phyloP scores from a whole-genome alignment of 2,888 invertebrate species.

The Parnassius glacialis region DNA sequence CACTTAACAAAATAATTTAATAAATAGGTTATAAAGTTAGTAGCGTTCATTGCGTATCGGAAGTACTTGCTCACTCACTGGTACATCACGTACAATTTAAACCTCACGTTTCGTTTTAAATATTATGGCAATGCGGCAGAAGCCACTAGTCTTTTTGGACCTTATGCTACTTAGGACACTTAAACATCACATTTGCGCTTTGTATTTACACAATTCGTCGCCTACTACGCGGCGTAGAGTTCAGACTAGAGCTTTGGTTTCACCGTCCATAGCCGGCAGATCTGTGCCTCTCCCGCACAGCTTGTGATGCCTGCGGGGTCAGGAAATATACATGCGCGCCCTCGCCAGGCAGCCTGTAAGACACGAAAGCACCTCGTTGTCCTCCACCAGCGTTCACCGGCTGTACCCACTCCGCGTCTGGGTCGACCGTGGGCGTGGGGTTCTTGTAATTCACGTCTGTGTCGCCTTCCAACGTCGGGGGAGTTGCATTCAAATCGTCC shows the following conservation, averaged over 20 bases:
- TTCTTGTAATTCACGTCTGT: conserved; percentile 81
- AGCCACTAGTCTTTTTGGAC: conserved; percentile 66
- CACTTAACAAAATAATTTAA: conserved; percentile 72
- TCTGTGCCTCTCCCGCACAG: conserved; percentile 58
- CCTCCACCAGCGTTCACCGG: conserved; percentile 68
- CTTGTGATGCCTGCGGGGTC: conserved; percentile 82
- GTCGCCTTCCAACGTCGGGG: conserved; percentile 67
- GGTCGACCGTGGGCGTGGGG: conserved; percentile 78
- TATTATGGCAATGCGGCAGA: conserved; percentile 75
- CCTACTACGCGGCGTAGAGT: conserved; percentile 52
- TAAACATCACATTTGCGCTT: conserved; percentile 80
- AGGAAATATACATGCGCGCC: conserved; percentile 90
- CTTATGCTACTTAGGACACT: conserved; percentile 79
- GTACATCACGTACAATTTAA: conserved; percentile 30
- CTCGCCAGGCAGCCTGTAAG: conserved; percentile 87
- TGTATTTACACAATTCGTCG: conserved; percentile 69
- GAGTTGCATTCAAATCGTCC: conserved; percentile 60
- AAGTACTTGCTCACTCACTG: conserved; percentile 48
- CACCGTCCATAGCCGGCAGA: conserved; percentile 70
- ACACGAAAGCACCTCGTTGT: conserved; percentile 80
- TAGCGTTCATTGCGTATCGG: conserved; percentile 58
- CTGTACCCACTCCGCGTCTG: conserved; percentile 82
- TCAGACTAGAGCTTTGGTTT: conserved; percentile 79
- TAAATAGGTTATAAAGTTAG: conserved; percentile 66
- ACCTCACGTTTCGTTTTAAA: conserved; percentile 47